Evolutionary conservation across 2,797 vertebrate genomes (phyloP).

Genomic region (Anguilla pacifica): DNA sequence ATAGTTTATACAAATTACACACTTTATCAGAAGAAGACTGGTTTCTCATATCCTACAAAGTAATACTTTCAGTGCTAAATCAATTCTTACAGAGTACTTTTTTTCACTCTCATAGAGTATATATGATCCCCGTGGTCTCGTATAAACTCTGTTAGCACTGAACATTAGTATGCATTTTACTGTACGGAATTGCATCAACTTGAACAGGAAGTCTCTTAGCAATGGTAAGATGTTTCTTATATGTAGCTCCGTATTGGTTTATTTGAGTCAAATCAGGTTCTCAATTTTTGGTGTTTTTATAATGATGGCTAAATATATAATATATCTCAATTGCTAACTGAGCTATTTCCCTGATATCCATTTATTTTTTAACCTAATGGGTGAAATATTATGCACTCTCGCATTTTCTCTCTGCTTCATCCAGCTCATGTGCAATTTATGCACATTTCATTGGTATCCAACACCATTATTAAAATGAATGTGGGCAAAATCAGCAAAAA

Average conservation of each 20-base stretch:
- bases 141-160: background rate
- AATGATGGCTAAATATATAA: conserved; percentile 16
- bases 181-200: background rate
- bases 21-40: background rate
- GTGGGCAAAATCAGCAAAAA: too few species aligned
- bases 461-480: background rate
- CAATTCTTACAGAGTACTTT: background rate
- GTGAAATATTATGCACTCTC: background rate
- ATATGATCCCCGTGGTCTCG: too few species aligned
- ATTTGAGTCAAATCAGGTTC: background rate
- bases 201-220: background rate
- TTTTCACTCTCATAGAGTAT: too few species aligned
- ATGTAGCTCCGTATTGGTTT: background rate
- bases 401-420: background rate
- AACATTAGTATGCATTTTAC: background rate
- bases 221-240: background rate
- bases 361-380: background rate
- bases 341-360: background rate
- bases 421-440: background rate
- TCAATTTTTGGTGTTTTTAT: background rate
- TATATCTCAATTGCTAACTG: background rate
- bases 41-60: background rate
- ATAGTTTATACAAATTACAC: background rate
- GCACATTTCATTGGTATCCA: background rate
- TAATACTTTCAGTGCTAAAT: background rate